Conservation (phyloP, 2,113 vertebrate genomes). For the Sander lucioperca region DNA sequence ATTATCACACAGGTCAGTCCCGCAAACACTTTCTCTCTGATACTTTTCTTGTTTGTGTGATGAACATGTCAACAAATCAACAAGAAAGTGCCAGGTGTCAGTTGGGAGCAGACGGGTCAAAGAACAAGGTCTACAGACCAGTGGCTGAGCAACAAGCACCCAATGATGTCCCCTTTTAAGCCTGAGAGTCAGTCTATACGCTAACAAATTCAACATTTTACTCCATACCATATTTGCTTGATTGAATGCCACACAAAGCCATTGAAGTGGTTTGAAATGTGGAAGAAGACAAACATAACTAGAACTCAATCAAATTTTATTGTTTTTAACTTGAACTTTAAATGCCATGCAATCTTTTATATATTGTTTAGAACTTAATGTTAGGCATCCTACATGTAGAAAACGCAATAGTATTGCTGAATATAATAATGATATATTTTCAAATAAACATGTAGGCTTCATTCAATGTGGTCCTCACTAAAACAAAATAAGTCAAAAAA, state of each 20-base stretch:
- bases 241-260: not conserved
- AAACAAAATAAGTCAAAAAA: not conserved
- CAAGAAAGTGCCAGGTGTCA: not conserved
- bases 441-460: not conserved
- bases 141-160: not conserved
- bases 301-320: not conserved
- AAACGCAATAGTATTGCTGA: not conserved
- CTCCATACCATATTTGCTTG: not conserved
- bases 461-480: slow-evolving; percentile 4
- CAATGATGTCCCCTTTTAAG: not conserved
- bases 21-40: not conserved
- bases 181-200: not conserved
- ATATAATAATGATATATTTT: not conserved
- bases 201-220: not conserved
- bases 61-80: not conserved
- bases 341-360: not conserved
- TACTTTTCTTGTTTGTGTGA: not conserved
- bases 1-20: not conserved
- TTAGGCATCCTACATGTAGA: not conserved
- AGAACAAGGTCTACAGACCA: not conserved
- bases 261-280: not conserved
- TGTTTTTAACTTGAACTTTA: not conserved
- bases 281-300: not conserved
- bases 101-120: not conserved
- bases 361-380: not conserved